Evolutionary conservation across 1,140 invertebrate genomes (phyloP), one percentile per base, ranked within the genome.

Genomic region (Plodia interpunctella): DNA sequence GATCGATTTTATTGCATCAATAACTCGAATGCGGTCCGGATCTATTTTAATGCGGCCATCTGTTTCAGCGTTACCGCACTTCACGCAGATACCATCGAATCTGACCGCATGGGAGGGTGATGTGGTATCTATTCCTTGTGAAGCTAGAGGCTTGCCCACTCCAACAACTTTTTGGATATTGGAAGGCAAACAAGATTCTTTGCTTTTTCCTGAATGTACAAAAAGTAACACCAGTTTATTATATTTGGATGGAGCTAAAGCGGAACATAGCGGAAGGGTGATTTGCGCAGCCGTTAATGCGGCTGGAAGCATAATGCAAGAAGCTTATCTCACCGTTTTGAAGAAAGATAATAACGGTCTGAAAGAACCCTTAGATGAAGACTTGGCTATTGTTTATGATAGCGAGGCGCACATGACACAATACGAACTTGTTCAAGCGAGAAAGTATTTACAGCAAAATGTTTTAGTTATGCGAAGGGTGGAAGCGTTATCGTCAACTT

Each of bases 151-250:
- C 9, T 95, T 98, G 87, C 97, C 97, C 8, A 91, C 92, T 13
- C 96, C 97, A 0, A 96, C 95, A 66, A 95, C 98, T 17, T 92
- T 97, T 49, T 98, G 98, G 98, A 93, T 95, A 63, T 93, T 96
- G 64, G 94, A 97, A 80, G 95, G 88, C 28, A 78, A 60, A 49
- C 83, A 88, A 64, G 88, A 89, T 71, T 80, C 81, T 17, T 72
- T 89, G 53, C 66, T 89, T 57, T 89, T 89, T 58, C 83, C 84
- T 1, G 83, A 87, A 72, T 89, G 87, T 56, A 87, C 78, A 51
- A 87, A 78, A 76, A 87, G 84, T 69, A 89, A 89, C 73, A 77
- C 87, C 11, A 89, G 84, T 64, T 74, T 89, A 70, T 72, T 89
- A 56, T 87, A 89, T 76, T 74, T 89, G 63, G 83, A 87, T 58